Percentiles rank a stretch among this genome's conserved stretches.
These are phyloP conservation scores for Heliconius eleuchia DNA, from an alignment of 1,140 invertebrate species.

Conservation along the genomic window DNA sequence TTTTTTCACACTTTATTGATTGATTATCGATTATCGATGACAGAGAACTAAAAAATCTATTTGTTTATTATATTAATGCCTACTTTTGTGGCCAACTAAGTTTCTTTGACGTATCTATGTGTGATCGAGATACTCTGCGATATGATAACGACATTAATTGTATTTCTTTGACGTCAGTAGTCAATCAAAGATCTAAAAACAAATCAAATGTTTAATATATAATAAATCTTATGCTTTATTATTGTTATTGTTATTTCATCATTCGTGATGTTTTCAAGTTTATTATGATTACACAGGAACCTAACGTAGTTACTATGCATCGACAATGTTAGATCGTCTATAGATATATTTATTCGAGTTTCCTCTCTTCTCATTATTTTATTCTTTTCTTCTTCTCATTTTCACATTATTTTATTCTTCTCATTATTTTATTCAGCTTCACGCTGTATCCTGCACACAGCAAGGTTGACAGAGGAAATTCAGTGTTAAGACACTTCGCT, in stretches of 20 bases:
- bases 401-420: too few species aligned
- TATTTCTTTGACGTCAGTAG: conserved; percentile 11
- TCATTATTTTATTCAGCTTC: too few species aligned
- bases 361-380: too few species aligned
- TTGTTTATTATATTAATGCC: not conserved
- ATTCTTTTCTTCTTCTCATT: too few species aligned
- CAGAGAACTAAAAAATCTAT: not conserved
- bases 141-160: conserved; percentile 22
- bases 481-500: too few species aligned
- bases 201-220: not conserved
- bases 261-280: not conserved
- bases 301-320: too few species aligned
- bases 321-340: not conserved
- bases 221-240: too few species aligned
- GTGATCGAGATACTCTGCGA: not conserved
- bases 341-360: too few species aligned
- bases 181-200: conserved; percentile 1
- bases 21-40: not conserved
- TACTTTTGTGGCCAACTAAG: not conserved
- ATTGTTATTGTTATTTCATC: not conserved
- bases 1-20: not conserved
- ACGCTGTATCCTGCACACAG: too few species aligned
- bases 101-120: conserved; percentile 3
- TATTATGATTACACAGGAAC: not conserved
- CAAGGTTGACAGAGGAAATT: too few species aligned